Percentiles rank a stretch among this genome's conserved stretches.
phyloP scores from a whole-genome alignment of 2,797 vertebrate species.

The Kryptopterus vitreolus region DNA sequence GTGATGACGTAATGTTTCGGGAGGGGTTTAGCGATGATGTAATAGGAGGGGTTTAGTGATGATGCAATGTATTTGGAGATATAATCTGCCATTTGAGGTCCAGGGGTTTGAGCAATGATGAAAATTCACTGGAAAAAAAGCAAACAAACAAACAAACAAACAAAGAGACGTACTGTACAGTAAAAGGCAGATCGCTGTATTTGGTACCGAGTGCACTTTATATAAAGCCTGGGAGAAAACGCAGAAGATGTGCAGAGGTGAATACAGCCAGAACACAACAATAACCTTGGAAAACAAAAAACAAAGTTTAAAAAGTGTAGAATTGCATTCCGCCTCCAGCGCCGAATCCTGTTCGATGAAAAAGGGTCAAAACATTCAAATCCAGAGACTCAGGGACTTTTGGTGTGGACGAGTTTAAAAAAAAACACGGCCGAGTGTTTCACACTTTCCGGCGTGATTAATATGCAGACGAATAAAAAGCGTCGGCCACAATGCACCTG shows the following conservation, averaged over 20 bases:
- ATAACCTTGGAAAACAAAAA: background rate
- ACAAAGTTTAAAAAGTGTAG: background rate
- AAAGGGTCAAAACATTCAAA: background rate
- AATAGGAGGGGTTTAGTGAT: background rate
- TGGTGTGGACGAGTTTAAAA: too few species aligned
- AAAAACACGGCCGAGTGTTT: too few species aligned
- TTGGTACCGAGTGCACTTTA: too few species aligned
- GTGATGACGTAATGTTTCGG: background rate
- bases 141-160: background rate
- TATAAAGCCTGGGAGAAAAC: background rate
- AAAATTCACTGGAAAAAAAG: too few species aligned
- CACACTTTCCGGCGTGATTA: background rate
- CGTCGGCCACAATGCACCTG: slow-evolving; percentile 48
- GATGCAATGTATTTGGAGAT: background rate
- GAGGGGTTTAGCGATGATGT: background rate
- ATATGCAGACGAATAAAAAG: background rate
- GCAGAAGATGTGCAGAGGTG: background rate
- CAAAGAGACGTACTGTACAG: background rate
- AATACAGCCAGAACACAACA: too few species aligned
- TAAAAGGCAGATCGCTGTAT: background rate
- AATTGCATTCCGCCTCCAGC: background rate
- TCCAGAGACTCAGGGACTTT: background rate
- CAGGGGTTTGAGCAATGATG: background rate
- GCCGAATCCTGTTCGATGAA: background rate
- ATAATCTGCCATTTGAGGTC: background rate